A percentile compares a stretch with the other conserved stretches of the same genome.
These are phyloP conservation scores for Agonopterix arenella DNA, from an alignment of 2,888 invertebrate species.

Conservation along the genomic window DNA sequence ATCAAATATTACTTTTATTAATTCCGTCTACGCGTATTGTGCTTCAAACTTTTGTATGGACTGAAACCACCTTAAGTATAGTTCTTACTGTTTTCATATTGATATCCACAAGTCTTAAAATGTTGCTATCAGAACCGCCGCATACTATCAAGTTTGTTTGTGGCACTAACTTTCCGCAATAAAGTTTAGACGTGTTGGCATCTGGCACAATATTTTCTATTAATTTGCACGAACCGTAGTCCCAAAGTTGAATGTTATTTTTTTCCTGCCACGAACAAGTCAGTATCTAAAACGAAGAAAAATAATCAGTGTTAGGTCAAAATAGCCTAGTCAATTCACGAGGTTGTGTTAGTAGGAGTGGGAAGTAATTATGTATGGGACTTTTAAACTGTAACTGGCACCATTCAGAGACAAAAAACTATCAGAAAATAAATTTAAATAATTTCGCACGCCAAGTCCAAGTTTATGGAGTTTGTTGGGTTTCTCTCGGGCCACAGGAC, in stretches of 20 bases:
- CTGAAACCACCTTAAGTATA: no score
- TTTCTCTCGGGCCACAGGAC: no score
- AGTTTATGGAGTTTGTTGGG: no score
- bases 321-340: background rate
- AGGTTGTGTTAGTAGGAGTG: no score
- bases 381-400: background rate
- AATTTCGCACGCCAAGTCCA: no score
- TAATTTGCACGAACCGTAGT: conserved; percentile 80
- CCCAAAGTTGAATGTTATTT: conserved; percentile 79
- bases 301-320: background rate
- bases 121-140: conserved; percentile 78
- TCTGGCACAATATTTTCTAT: conserved; percentile 78
- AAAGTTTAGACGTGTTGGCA: conserved; percentile 67
- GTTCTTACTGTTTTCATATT: conserved; percentile 73
- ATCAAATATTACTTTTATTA: no score
- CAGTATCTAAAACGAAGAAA: conserved; percentile 66
- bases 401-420: no score
- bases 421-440: no score
- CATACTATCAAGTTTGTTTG: conserved; percentile 74
- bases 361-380: no score
- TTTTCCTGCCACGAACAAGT: conserved; percentile 81
- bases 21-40: no score
- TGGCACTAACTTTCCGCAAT: conserved; percentile 78
- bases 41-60: no score
- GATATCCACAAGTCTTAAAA: conserved; percentile 78